Evolutionary conservation across 2,888 invertebrate genomes (phyloP).

Genomic region (Dendrolimus pini): DNA sequence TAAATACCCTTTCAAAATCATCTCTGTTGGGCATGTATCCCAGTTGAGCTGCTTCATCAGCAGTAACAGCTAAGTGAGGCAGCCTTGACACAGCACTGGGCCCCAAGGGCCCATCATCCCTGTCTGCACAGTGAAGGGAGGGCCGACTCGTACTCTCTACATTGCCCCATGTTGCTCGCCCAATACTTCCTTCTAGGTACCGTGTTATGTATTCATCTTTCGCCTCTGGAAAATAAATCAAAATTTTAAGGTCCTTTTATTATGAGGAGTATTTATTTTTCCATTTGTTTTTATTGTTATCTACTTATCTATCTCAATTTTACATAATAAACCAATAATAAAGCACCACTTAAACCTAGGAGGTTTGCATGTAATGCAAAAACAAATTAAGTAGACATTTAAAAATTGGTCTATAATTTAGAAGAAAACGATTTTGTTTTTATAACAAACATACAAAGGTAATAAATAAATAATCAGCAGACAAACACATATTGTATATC

Average conservation of each 20-base stretch:
- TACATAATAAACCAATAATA: no score
- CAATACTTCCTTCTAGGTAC: constrained; percentile 93
- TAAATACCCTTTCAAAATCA: constrained; percentile 92
- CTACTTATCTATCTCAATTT: no score
- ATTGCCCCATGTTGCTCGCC: constrained; percentile 89
- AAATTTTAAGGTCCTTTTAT: not conserved
- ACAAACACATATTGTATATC: no score
- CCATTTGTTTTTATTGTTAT: no score
- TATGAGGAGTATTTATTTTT: no score
- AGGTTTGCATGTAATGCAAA: no score
- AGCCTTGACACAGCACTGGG: constrained; percentile 82
- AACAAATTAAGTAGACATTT: not conserved
- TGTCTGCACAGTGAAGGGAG: constrained; percentile 84
- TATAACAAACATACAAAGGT: no score
- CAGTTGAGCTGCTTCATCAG: constrained; percentile 91
- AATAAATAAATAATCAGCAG: no score
- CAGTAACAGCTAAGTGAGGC: constrained; percentile 87
- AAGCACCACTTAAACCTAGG: no score
- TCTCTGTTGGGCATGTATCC: constrained; percentile 97
- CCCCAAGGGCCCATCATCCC: constrained; percentile 87
- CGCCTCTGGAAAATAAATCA: constrained; percentile 79
- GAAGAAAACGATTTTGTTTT: not conserved
- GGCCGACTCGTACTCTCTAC: constrained; percentile 82
- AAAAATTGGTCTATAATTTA: not conserved
- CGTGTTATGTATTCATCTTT: constrained; percentile 93